Conservation (phyloP, 2,113 vertebrate genomes). For the Perca schrenkii region DNA sequence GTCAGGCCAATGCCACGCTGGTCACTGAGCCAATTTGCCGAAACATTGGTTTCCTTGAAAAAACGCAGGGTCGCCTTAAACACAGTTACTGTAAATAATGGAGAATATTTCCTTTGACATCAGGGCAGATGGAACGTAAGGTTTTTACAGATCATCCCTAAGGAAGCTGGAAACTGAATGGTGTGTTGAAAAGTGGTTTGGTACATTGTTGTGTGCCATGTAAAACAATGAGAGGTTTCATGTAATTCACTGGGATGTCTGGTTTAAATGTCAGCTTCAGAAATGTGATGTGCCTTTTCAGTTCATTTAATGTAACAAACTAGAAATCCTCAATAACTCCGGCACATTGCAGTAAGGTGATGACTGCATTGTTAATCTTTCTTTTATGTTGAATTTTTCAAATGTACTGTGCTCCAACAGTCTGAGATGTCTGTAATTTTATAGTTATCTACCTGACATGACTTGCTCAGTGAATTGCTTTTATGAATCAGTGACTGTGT, state of each 20-base stretch:
- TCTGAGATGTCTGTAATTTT: constrained; percentile 62
- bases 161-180: background rate
- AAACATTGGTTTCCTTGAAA: constrained; percentile 23
- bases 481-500: constrained; percentile 34
- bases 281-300: constrained; percentile 76
- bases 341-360: constrained; percentile 41
- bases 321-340: constrained; percentile 8
- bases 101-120: constrained; percentile 16
- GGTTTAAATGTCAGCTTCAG: constrained; percentile 57
- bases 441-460: constrained; percentile 47
- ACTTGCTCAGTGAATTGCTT: constrained; percentile 48
- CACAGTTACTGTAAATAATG: constrained; percentile 30
- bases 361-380: constrained; percentile 34
- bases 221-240: constrained; percentile 42
- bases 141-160: constrained; percentile 9
- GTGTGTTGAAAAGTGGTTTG: constrained; percentile 20
- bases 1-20: constrained; percentile 9
- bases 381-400: constrained; percentile 37
- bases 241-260: constrained; percentile 47
- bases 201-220: constrained; percentile 40
- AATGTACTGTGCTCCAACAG: constrained; percentile 62
- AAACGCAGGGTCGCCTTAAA: constrained; percentile 64
- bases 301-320: constrained; percentile 52
- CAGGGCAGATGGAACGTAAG: background rate
- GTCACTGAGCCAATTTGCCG: constrained; percentile 16